Percentiles rank a stretch among this genome's conserved stretches.
phyloP scores from a whole-genome alignment of 2,797 vertebrate genomes.

The Melanotaenia trifasciata region DNA sequence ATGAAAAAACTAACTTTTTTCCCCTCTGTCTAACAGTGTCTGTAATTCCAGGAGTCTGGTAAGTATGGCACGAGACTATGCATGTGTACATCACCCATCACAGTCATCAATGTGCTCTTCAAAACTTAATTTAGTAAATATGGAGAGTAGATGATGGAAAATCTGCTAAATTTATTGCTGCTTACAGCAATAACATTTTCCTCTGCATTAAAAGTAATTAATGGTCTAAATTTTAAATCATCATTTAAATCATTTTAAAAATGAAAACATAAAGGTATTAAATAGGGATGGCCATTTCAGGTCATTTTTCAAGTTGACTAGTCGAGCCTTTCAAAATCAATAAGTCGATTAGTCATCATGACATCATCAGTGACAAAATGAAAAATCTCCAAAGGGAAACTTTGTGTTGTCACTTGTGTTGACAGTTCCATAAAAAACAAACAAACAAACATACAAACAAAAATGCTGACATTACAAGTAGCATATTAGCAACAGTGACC shows the following conservation, averaged over 20 bases:
- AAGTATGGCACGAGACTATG: background rate
- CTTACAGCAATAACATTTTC: background rate
- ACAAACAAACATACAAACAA: too few species aligned
- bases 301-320: too few species aligned
- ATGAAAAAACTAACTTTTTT: conserved; percentile 2
- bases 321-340: too few species aligned
- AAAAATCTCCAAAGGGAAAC: too few species aligned
- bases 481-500: background rate
- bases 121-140: background rate
- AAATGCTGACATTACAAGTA: background rate
- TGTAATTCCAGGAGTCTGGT: background rate
- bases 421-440: too few species aligned
- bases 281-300: too few species aligned
- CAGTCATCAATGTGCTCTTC: background rate
- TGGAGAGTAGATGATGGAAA: background rate
- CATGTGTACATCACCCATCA: background rate
- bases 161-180: background rate
- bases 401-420: background rate
- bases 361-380: too few species aligned
- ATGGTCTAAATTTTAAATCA: background rate
- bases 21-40: conserved; percentile 1
- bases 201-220: background rate
- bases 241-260: background rate
- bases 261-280: background rate
- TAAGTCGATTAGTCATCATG: too few species aligned